Conservation (phyloP, 2,888 invertebrate species). For the Apamea crenata region DNA sequence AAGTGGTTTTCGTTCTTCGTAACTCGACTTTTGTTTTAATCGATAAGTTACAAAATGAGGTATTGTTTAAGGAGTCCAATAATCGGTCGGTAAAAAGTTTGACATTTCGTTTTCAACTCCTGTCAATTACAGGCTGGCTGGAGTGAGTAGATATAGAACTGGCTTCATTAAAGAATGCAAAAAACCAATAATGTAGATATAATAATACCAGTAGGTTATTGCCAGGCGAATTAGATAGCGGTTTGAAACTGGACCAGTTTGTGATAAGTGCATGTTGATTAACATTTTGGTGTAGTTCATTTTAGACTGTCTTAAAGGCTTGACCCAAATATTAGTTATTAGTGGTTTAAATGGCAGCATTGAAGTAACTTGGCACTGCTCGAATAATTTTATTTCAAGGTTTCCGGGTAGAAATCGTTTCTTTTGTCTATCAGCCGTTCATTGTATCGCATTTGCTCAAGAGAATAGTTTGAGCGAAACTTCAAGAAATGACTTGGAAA, state of each 20-base stretch:
- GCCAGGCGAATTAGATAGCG: slow-evolving; percentile 59
- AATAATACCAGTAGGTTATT: slow-evolving; percentile 58
- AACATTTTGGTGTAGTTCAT: slow-evolving; percentile 64
- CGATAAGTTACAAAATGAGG: slow-evolving; percentile 34
- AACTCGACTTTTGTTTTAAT: slow-evolving; percentile 26
- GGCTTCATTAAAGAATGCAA: slow-evolving; percentile 50
- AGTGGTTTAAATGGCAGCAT: slow-evolving; percentile 55
- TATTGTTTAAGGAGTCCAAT: slow-evolving; percentile 47
- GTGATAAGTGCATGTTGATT: slow-evolving; percentile 63
- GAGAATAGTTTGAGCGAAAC: background rate
- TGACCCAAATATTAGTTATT: slow-evolving; percentile 63
- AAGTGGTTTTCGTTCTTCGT: slow-evolving; percentile 26
- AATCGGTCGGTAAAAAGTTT: slow-evolving; percentile 32
- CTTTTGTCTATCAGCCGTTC: slow-evolving; percentile 1
- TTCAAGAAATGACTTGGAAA: background rate
- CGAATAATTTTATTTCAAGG: slow-evolving; percentile 53
- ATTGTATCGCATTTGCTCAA: background rate
- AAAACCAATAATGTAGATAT: slow-evolving; percentile 56
- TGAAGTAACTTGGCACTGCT: slow-evolving; percentile 37
- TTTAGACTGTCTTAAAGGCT: slow-evolving; percentile 61
- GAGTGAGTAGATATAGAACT: slow-evolving; percentile 57
- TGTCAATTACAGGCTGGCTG: slow-evolving; percentile 55
- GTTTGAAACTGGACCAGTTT: slow-evolving; percentile 61
- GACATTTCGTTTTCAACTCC: slow-evolving; percentile 55
- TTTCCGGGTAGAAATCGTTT: slow-evolving; percentile 26